Percentiles rank a stretch among this genome's conserved stretches.
Conservation (phyloP, 2,797 vertebrate species). For the Chaenodraco wilsoni region DNA sequence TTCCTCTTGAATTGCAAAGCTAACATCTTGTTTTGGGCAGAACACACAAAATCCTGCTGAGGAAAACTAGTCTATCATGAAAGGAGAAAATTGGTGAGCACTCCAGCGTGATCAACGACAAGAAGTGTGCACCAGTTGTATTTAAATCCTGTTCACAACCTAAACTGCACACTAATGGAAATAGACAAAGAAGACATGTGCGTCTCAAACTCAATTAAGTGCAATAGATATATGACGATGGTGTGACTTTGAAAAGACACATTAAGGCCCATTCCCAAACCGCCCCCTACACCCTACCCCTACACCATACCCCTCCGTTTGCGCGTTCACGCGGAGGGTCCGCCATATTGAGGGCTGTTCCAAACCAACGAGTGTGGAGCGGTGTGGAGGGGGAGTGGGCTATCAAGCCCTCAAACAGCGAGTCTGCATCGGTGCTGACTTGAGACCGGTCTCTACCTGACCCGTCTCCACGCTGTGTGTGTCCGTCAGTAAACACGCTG, state of each 20-base stretch:
- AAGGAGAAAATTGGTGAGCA: constrained; percentile 18
- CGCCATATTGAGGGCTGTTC: no score
- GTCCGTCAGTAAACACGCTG: no score
- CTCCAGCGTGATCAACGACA: constrained; percentile 5
- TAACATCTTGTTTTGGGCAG: constrained; percentile 42
- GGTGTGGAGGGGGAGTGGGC: no score
- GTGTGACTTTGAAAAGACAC: background rate
- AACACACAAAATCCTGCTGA: constrained; percentile 34
- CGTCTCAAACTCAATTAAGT: constrained; percentile 10
- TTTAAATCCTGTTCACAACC: constrained; percentile 13
- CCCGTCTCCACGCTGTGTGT: no score
- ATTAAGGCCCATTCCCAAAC: background rate
- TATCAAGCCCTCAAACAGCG: no score
- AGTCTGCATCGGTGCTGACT: no score
- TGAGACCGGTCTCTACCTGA: no score
- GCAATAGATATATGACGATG: background rate
- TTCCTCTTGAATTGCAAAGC: constrained; percentile 41
- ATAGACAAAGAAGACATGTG: background rate
- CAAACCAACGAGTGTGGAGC: no score
- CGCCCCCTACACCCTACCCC: no score
- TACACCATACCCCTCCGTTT: no score
- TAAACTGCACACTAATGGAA: constrained; percentile 6
- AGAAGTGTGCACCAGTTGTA: constrained; percentile 9
- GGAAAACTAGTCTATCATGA: constrained; percentile 24
- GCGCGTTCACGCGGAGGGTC: no score